Evolutionary conservation across 1,140 invertebrate species (phyloP).

Genomic region (Pararge aegeria): DNA sequence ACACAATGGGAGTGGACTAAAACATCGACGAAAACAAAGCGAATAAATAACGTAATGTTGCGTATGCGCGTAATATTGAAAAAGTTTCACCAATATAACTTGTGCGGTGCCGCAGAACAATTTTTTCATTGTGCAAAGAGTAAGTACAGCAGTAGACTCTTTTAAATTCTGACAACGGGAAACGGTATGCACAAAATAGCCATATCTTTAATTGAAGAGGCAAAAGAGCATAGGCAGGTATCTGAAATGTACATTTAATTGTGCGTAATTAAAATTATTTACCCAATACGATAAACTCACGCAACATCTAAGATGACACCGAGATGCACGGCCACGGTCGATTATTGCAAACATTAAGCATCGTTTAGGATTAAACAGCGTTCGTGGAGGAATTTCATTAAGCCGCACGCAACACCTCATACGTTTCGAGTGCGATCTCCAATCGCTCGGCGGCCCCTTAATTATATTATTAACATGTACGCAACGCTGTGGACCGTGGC

Average conservation of each 20-base stretch:
- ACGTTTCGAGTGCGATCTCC: constrained; percentile 44
- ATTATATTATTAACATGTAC: constrained; percentile 44
- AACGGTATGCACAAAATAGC: neutral
- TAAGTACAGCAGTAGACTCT: no score
- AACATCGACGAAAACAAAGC: no score
- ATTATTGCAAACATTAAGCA: constrained; percentile 16
- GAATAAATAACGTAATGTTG: no score
- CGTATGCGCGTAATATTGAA: no score
- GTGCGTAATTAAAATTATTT: neutral
- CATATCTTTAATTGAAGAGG: neutral
- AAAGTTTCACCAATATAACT: no score
- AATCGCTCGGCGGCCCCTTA: constrained; percentile 50
- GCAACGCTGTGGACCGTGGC: constrained; percentile 39
- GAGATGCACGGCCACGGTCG: constrained; percentile 1
- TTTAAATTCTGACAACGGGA: no score
- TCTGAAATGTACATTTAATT: neutral
- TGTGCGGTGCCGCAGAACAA: no score
- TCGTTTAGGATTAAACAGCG: constrained; percentile 26
- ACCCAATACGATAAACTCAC: neutral
- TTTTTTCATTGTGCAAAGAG: no score
- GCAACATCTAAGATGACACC: neutral
- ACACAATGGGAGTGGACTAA: no score
- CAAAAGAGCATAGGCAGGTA: neutral
- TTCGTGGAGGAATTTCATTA: constrained; percentile 47
- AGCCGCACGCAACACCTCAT: constrained; percentile 39